Evolutionary conservation across 2,888 invertebrate species (phyloP), one percentile per base, ranked within the genome.

Genomic region (Apeira syringaria): DNA sequence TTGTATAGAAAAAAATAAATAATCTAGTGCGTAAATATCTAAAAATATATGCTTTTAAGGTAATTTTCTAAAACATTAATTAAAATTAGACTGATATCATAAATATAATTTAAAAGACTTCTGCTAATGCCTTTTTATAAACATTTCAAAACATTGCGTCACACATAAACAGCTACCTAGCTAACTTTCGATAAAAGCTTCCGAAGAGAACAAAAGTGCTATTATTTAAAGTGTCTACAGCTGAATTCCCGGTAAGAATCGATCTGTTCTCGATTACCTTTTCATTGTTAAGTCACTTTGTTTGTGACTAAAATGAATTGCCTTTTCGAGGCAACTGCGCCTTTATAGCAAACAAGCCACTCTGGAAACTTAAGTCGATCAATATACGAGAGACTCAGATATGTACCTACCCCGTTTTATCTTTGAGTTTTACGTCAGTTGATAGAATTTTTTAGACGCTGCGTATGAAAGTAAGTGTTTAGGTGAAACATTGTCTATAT

Each of bases 341-440:
- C 68, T 65, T 61, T 68, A 68, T 63, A 57, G 59, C 67, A 70
- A 78, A 76, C 74, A 77, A 80, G 74, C 68, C 68, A 63, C 67
- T 68, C 47, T 41, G 55, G 61, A 71, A 46, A 45, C 33, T 35
- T 45, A 22, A 27, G 27, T 13, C 30, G 31, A 43, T n/a, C n/a
- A n/a, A n/a, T n/a, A n/a, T n/a, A n/a, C n/a, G n/a, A n/a, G n/a
- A n/a, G n/a, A n/a, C n/a, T n/a, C n/a, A n/a, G n/a, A n/a, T n/a
- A n/a, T n/a, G n/a, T n/a, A n/a, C n/a, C n/a, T n/a, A n/a, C n/a
- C n/a, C n/a, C n/a, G n/a, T n/a, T n/a, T n/a, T n/a, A n/a, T n/a
- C n/a, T n/a, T n/a, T n/a, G n/a, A n/a, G n/a, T n/a, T n/a, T n/a
- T n/a, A n/a, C n/a, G n/a, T n/a, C n/a, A n/a, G n/a, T n/a, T n/a